Conservation (phyloP, 2,113 vertebrate species). For the Grus americana region DNA sequence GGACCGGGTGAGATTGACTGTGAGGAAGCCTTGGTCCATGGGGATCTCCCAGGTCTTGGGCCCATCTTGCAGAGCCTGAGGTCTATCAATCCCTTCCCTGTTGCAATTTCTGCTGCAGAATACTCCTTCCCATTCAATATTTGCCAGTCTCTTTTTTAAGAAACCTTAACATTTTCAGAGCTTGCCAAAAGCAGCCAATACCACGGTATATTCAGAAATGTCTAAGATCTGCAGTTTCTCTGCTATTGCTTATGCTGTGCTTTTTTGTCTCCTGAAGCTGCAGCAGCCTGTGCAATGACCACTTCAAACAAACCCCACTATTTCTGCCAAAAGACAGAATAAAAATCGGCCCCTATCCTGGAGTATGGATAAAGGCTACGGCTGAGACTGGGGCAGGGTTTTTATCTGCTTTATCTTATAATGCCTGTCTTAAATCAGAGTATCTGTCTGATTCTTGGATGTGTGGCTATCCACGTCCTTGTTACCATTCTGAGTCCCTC, state of each 20-base stretch:
- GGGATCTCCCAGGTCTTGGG: not conserved
- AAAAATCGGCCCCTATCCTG: not conserved
- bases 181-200: not conserved
- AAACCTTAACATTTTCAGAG: not conserved
- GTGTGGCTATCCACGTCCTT: not conserved
- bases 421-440: not conserved
- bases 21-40: not conserved
- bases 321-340: not conserved
- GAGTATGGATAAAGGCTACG: not conserved
- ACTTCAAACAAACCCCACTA: not conserved
- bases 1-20: not conserved
- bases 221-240: not conserved
- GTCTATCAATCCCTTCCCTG: not conserved
- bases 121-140: not conserved
- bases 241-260: not conserved
- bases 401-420: not conserved
- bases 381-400: not conserved
- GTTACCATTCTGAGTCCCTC: not conserved
- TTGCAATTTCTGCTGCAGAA: not conserved
- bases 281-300: not conserved
- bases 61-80: not conserved
- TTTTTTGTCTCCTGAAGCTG: not conserved
- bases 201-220: not conserved
- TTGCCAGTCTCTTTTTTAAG: not conserved
- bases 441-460: not conserved